phyloP scores from a whole-genome alignment of 2,888 invertebrate genomes.

The Drosophila flavopinicola region DNA sequence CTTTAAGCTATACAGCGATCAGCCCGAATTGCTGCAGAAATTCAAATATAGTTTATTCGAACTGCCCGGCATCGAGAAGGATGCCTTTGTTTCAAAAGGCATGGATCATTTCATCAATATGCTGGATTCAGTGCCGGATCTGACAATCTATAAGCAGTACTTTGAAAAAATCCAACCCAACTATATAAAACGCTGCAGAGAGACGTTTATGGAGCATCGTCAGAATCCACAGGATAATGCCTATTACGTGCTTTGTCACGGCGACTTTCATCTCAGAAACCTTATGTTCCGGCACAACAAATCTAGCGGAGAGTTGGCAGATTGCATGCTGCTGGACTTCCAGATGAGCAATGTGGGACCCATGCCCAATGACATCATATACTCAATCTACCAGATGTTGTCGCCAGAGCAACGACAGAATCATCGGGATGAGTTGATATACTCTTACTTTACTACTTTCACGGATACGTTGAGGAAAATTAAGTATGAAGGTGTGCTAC shows the following conservation, averaged over 20 bases:
- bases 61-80: conserved; percentile 37
- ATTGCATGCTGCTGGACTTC: conserved; percentile 75
- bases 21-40: conserved; percentile 33
- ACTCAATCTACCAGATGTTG: conserved; percentile 67
- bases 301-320: conserved; percentile 34
- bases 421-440: conserved; percentile 56
- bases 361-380: conserved; percentile 60
- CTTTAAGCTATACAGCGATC: conserved; percentile 82
- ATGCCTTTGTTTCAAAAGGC: conserved; percentile 42
- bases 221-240: conserved; percentile 37
- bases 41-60: conserved; percentile 81
- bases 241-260: conserved; percentile 73
- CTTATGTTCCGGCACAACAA: conserved; percentile 69
- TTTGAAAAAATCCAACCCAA: conserved; percentile 46
- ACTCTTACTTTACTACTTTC: conserved; percentile 67
- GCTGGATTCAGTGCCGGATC: conserved; percentile 45
- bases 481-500: conserved; percentile 60
- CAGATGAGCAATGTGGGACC: conserved; percentile 70
- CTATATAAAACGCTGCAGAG: conserved; percentile 21
- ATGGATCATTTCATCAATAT: conserved; percentile 56
- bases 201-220: conserved; percentile 24
- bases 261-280: conserved; percentile 78
- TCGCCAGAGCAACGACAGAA: conserved; percentile 46
- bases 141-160: conserved; percentile 37
- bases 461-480: conserved; percentile 54